Percentiles rank a stretch among this genome's conserved stretches.
phyloP scores from a whole-genome alignment of 2,888 invertebrate genomes.

The Drosophila pegasa region DNA sequence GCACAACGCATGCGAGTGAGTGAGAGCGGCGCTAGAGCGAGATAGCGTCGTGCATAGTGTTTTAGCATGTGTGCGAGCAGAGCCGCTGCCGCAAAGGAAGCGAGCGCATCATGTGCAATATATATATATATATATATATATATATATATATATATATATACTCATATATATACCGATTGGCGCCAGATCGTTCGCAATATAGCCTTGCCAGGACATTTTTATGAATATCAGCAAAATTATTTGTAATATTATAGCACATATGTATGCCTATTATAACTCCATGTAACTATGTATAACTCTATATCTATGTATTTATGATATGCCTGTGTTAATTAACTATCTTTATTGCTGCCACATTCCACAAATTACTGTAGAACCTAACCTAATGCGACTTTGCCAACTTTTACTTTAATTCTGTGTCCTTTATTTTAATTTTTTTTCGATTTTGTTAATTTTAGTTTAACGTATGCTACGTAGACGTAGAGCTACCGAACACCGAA shows the following conservation, averaged over 20 bases:
- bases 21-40: constrained; percentile 16
- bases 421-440: background rate
- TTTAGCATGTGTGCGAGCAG: constrained; percentile 14
- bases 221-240: constrained; percentile 36
- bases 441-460: constrained; percentile 22
- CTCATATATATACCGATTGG: constrained; percentile 12
- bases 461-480: constrained; percentile 7
- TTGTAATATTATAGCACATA: constrained; percentile 33
- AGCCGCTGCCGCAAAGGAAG: constrained; percentile 20
- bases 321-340: constrained; percentile 28
- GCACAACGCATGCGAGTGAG: constrained; percentile 29
- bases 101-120: constrained; percentile 63
- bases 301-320: constrained; percentile 30
- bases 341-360: constrained; percentile 49
- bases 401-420: background rate
- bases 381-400: constrained; percentile 30
- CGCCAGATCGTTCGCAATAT: constrained; percentile 32
- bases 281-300: constrained; percentile 23
- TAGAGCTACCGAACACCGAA: constrained; percentile 1
- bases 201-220: constrained; percentile 42
- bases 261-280: constrained; percentile 20
- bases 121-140: constrained; percentile 26
- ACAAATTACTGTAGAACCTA: constrained; percentile 29
- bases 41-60: constrained; percentile 24
- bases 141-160: constrained; percentile 38